Percentiles rank a stretch among this genome's conserved stretches.
Evolutionary conservation across 2,113 vertebrate genomes (phyloP).

Genomic region (Axis porcinus): DNA sequence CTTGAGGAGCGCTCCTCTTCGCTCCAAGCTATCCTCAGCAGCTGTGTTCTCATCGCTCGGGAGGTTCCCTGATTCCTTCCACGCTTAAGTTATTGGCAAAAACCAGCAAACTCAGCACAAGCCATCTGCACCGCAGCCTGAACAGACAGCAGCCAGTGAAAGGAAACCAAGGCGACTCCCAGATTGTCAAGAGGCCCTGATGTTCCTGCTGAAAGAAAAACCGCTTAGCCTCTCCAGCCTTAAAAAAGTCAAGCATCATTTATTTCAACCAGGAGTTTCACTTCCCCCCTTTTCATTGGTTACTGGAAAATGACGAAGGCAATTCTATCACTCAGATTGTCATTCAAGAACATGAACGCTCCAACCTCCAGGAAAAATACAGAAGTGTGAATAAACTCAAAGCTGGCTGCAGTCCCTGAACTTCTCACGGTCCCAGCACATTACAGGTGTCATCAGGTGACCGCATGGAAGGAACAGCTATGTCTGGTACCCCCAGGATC

Average conservation of each 20-base stretch:
- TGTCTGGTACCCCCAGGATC: no score
- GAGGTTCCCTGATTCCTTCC: slow-evolving; percentile 1
- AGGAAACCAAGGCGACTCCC: background rate
- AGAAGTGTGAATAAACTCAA: background rate
- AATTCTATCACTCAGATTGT: background rate
- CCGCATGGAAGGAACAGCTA: background rate
- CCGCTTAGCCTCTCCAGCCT: background rate
- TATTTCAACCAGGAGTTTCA: background rate
- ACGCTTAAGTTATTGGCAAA: slow-evolving; percentile 1
- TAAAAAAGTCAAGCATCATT: background rate
- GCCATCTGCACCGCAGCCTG: background rate
- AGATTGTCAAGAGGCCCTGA: background rate
- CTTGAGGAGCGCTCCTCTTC: background rate
- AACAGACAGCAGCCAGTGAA: background rate
- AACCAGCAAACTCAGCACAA: background rate
- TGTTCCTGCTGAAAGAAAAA: background rate
- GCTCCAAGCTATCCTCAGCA: background rate
- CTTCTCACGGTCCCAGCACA: background rate
- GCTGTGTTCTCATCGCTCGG: background rate
- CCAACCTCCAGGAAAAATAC: background rate
- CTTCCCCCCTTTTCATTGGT: background rate
- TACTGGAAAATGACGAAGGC: background rate
- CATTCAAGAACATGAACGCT: background rate
- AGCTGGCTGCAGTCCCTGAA: background rate
- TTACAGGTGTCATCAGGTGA: background rate